These are phyloP conservation scores for Amphiprion percula DNA, from an alignment of 2,113 vertebrate species.

Conservation along the genomic window DNA sequence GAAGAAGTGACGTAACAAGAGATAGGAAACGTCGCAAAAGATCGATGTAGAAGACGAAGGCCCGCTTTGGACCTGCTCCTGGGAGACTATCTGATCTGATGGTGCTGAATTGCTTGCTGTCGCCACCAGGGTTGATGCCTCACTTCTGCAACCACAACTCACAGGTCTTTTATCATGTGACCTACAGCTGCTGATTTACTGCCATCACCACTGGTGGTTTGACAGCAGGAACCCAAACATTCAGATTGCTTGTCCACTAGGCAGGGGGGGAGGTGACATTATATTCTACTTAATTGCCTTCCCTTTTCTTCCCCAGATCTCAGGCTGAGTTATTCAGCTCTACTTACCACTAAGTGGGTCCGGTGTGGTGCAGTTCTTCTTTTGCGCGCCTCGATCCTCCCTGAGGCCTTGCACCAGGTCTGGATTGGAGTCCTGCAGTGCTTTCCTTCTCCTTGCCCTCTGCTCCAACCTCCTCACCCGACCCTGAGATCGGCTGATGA, in stretches of 20 bases:
- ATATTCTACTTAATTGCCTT: neutral
- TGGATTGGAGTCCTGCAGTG: constrained; percentile 69
- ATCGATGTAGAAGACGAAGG: constrained; percentile 19
- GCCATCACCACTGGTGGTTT: neutral
- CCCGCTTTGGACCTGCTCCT: neutral
- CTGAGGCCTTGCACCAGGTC: constrained; percentile 48
- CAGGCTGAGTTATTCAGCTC: neutral
- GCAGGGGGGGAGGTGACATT: neutral
- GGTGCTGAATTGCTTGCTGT: constrained; percentile 9
- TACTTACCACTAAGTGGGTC: constrained; percentile 91
- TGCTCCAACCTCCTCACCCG: constrained; percentile 87
- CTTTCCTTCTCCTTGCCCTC: constrained; percentile 84
- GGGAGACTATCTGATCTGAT: constrained; percentile 29
- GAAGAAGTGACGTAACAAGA: constrained; percentile 32
- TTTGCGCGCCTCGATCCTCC: constrained; percentile 56
- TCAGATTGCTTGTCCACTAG: neutral
- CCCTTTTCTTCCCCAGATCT: constrained; percentile 13
- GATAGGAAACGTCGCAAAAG: constrained; percentile 4
- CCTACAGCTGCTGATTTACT: neutral
- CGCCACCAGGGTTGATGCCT: neutral
- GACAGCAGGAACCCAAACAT: constrained; percentile 7
- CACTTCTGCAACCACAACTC: constrained; percentile 9
- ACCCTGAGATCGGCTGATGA: constrained; percentile 91
- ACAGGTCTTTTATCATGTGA: neutral
- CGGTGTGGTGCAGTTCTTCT: constrained; percentile 89